A percentile compares a stretch with the other conserved stretches of the same genome.
phyloP scores from a whole-genome alignment of 2,888 invertebrate genomes.

The Acleris sparsana region DNA sequence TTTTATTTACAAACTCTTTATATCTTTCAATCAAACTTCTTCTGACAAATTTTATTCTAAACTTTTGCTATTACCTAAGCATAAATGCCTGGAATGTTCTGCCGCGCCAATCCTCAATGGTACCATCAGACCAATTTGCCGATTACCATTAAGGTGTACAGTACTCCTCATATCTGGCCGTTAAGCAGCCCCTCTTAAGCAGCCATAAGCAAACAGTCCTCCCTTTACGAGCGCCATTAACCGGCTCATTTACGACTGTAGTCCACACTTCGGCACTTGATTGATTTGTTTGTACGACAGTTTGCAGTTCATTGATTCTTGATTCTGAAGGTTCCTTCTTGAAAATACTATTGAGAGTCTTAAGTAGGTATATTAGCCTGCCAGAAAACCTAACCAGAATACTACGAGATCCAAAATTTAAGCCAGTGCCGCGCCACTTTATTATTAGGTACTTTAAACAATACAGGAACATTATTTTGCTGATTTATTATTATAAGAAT shows the following conservation, averaged over 20 bases:
- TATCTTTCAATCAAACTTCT: no score
- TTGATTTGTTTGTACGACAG: constrained; percentile 37
- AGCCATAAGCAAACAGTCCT: constrained; percentile 31
- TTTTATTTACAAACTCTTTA: no score
- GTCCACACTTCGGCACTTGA: constrained; percentile 25
- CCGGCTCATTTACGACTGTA: constrained; percentile 64
- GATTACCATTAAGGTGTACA: constrained; percentile 18
- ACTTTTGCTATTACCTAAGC: not conserved
- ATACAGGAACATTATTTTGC: no score
- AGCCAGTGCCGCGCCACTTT: no score
- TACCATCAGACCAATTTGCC: constrained; percentile 8
- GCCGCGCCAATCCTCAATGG: not conserved
- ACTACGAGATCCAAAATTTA: no score
- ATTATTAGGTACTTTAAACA: no score
- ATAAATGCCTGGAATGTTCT: not conserved
- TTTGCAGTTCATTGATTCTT: constrained; percentile 20
- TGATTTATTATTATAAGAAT: no score
- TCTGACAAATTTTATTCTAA: not conserved
- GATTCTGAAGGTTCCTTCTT: not conserved
- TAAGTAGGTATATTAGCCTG: no score
- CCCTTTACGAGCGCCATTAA: constrained; percentile 59
- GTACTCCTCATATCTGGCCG: constrained; percentile 12
- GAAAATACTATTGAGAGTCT: not conserved
- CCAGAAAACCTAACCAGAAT: no score
- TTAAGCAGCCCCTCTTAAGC: constrained; percentile 19